These are phyloP conservation scores for Smittia aterrima DNA, from an alignment of 2,888 invertebrate genomes.

Conservation along the genomic window DNA sequence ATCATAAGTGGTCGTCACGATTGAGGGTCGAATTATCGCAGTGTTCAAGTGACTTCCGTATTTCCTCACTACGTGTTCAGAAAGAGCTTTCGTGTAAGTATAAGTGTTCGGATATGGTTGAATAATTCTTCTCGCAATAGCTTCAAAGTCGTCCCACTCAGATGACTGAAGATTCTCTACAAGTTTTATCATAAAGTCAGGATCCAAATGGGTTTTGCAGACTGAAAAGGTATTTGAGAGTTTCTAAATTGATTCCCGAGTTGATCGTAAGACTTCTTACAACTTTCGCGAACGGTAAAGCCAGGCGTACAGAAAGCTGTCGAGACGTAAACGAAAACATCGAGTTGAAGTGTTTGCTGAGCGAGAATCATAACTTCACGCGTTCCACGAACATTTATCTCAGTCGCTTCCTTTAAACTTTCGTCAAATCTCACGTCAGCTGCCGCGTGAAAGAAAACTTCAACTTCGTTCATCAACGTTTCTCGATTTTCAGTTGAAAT, in stretches of 20 bases:
- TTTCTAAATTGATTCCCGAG: neutral
- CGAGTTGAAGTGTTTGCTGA: constrained; percentile 41
- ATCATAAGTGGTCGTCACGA: constrained; percentile 46
- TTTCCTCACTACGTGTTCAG: constrained; percentile 46
- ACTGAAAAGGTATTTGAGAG: constrained; percentile 42
- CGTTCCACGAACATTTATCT: constrained; percentile 46
- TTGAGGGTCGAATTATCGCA: constrained; percentile 46
- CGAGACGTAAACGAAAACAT: constrained; percentile 46
- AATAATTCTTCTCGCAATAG: constrained; percentile 45
- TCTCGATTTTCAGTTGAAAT: constrained; percentile 44
- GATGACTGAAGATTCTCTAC: constrained; percentile 43
- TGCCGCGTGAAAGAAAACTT: constrained; percentile 46
- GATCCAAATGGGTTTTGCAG: constrained; percentile 45
- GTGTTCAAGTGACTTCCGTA: constrained; percentile 44
- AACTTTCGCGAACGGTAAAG: constrained; percentile 19
- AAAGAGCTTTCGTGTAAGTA: constrained; percentile 46
- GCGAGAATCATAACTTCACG: constrained; percentile 45
- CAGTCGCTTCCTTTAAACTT: constrained; percentile 44
- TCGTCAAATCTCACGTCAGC: constrained; percentile 46
- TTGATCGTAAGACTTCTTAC: constrained; percentile 5
- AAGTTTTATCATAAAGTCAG: constrained; percentile 45
- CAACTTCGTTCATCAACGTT: constrained; percentile 44
- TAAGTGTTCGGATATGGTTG: constrained; percentile 47
- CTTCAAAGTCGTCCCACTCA: constrained; percentile 32
- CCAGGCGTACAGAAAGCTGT: constrained; percentile 45